Conservation (phyloP, 2,113 vertebrate genomes). For the Myotis yumanensis region DNA sequence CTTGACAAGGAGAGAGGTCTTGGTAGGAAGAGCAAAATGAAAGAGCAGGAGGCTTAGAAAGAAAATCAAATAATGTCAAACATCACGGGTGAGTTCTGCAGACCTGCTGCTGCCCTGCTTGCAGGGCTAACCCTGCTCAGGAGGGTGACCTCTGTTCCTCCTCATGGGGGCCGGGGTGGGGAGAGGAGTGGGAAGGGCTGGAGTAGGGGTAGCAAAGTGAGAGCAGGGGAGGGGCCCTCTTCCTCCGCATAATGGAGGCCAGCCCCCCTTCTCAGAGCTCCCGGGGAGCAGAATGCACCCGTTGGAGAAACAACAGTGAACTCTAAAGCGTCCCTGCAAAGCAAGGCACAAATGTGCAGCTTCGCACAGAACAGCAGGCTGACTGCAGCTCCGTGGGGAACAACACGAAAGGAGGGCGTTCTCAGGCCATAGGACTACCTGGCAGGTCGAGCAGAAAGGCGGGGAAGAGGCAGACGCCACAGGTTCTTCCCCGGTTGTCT, state of each 20-base stretch:
- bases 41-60: constrained; percentile 7
- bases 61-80: background rate
- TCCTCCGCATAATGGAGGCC: background rate
- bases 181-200: background rate
- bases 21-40: constrained; percentile 40
- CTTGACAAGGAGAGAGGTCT: constrained; percentile 39
- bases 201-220: background rate
- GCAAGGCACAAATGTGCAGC: background rate
- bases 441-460: background rate
- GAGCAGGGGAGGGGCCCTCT: background rate
- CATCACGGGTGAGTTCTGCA: background rate
- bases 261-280: background rate
- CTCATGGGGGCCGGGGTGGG: too few species aligned
- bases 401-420: background rate
- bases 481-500: background rate
- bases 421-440: background rate
- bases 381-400: background rate
- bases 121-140: background rate
- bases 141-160: background rate
- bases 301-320: background rate
- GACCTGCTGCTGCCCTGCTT: background rate
- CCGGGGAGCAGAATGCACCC: background rate
- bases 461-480: background rate
- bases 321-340: background rate
- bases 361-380: background rate